Base-by-base conservation (phyloP, 2,113 vertebrate genomes). In the Lepus timidus region DNA sequence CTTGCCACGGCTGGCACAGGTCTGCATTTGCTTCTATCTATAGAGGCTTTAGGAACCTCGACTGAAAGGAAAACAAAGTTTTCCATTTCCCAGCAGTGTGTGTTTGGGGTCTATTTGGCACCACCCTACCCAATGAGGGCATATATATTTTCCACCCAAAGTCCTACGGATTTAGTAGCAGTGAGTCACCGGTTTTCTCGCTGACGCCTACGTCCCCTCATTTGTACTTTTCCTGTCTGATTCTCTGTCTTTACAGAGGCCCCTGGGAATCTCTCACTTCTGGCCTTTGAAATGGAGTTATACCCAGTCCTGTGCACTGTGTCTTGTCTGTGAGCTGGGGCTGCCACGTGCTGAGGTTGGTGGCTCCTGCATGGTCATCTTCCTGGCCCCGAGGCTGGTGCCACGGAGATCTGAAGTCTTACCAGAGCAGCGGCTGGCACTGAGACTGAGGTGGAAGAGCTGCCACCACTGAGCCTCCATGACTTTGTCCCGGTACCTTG, bases 101-200 rank as follows among this genome's bases (percentile, higher is more conserved):
- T 58, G 73, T 65, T 58, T 29, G 19, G 49, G 90, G 65, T 27
- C 51, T 78, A 62, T 0, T 0, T 4, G 86, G 68, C 3, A 86
- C 91, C 85, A 5, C 96, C 80, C 93, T 96, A 97, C 81, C 78
- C 96, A 83, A 79, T 94, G 82, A 0, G 0, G 95, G 93, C 23
- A 78, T 44, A 44, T 9, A 16, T 36, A 73, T 85, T 71, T 78
- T 25, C 39, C 49, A 95, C 89, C 85, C 67, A 93, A 85, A 83
- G 58, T 95, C 88, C n/a, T 14, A 81, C 0, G 20, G 80, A 88
- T 93, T 96, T 85, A 90, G 85, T 36, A 75, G 68, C 23, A 1
- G 27, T 96, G 97, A 98, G 93, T 97, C 96, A 98, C 36, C 25
- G 61, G 76, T 64, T 76, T 94, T 71, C 52, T 92, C 25, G 36